Conservation (phyloP, 2,797 vertebrate species). For the Triplophysa yarkandensis region DNA sequence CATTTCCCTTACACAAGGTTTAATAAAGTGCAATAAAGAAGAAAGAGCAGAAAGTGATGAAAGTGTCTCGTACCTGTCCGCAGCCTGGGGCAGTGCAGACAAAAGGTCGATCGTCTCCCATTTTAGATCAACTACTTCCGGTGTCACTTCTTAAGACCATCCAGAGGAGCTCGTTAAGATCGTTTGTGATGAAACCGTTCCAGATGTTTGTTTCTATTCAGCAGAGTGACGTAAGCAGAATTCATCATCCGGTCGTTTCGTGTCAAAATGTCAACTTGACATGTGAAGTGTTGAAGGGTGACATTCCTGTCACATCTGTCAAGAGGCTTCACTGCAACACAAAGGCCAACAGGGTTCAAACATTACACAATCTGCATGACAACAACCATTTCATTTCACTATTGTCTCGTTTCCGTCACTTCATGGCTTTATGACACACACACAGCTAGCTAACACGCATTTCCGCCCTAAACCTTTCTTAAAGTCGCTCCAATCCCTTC, state of each 20-base stretch:
- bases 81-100: conserved; percentile 93
- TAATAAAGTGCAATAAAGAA: not conserved
- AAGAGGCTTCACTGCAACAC: conserved; percentile 21
- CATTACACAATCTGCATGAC: conserved; percentile 19
- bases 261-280: conserved; percentile 10
- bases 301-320: conserved; percentile 28
- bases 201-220: not conserved
- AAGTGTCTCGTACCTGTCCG: conserved; percentile 85
- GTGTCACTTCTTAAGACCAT: conserved; percentile 54
- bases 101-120: conserved; percentile 98
- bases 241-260: not conserved
- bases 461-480: conserved; percentile 11
- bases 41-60: not conserved
- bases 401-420: conserved; percentile 36
- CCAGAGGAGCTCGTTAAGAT: conserved; percentile 37
- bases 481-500: not conserved
- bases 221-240: not conserved
- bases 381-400: conserved; percentile 26
- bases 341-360: conserved; percentile 19
- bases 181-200: not conserved
- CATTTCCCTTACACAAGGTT: not conserved
- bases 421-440: conserved; percentile 12
- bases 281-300: conserved; percentile 13
- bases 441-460: conserved; percentile 24
- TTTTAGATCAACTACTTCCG: conserved; percentile 72